Evolutionary conservation across 2,888 invertebrate species (phyloP).

Genomic region (Hyles lineata): DNA sequence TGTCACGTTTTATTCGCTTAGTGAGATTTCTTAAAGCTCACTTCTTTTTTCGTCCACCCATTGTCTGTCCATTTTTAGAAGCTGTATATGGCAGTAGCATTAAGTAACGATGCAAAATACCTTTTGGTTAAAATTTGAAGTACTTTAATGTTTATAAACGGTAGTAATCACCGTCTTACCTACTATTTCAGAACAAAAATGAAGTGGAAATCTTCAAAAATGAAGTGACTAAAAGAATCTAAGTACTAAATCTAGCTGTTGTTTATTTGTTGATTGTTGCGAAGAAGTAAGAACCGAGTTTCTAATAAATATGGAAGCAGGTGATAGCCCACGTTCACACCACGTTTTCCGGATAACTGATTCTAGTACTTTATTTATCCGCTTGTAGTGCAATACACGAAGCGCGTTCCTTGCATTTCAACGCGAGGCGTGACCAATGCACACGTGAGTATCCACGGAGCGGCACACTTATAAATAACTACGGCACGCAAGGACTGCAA

Average conservation of each 20-base stretch:
- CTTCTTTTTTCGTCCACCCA: no score
- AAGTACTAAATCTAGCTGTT: background rate
- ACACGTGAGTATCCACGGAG: background rate
- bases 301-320: slow-evolving; percentile 14
- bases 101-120: no score
- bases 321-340: slow-evolving; percentile 17
- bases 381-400: slow-evolving; percentile 18
- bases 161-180: no score
- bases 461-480: background rate
- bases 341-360: slow-evolving; percentile 22
- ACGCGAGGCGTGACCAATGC: slow-evolving; percentile 8
- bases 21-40: no score
- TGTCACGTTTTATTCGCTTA: no score
- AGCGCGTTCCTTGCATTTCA: slow-evolving; percentile 21
- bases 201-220: no score
- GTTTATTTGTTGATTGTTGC: background rate
- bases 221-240: background rate
- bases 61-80: no score
- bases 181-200: no score
- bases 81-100: no score
- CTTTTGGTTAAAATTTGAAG: no score
- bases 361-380: slow-evolving; percentile 24
- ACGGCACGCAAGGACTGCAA: background rate
- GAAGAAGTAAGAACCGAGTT: background rate
- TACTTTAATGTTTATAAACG: no score